A percentile compares a stretch with the other conserved stretches of the same genome.
Conservation (phyloP, 2,888 invertebrate species). For the Lysandra coridon region DNA sequence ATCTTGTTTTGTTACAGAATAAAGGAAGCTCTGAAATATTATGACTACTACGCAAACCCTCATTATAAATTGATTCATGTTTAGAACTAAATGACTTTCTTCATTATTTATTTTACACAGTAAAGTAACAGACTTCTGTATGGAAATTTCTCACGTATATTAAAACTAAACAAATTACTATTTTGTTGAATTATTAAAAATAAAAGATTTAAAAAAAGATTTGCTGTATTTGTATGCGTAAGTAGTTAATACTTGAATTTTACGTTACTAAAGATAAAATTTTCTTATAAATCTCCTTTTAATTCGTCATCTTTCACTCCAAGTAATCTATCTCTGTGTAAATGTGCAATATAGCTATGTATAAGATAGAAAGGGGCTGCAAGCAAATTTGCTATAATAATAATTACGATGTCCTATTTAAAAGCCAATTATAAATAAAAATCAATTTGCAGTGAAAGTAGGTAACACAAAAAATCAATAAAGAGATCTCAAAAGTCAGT, state of each 20-base stretch:
- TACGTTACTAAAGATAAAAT: too few species aligned
- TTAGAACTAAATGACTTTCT: background rate
- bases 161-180: too few species aligned
- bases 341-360: background rate
- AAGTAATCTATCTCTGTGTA: too few species aligned
- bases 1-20: background rate
- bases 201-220: too few species aligned
- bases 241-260: too few species aligned
- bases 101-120: background rate
- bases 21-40: background rate
- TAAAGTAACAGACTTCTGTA: too few species aligned
- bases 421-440: slow-evolving; percentile 64
- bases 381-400: slow-evolving; percentile 49
- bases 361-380: background rate
- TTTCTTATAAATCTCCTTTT: too few species aligned
- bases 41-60: background rate
- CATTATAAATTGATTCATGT: background rate
- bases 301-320: too few species aligned
- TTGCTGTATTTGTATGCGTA: too few species aligned
- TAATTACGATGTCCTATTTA: slow-evolving; percentile 63
- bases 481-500: slow-evolving; percentile 44
- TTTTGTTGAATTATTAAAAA: too few species aligned
- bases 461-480: slow-evolving; percentile 58
- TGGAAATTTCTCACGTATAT: too few species aligned
- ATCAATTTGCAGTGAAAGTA: slow-evolving; percentile 66